Conservation (phyloP, 2,888 invertebrate species). For the Arge pagana region DNA sequence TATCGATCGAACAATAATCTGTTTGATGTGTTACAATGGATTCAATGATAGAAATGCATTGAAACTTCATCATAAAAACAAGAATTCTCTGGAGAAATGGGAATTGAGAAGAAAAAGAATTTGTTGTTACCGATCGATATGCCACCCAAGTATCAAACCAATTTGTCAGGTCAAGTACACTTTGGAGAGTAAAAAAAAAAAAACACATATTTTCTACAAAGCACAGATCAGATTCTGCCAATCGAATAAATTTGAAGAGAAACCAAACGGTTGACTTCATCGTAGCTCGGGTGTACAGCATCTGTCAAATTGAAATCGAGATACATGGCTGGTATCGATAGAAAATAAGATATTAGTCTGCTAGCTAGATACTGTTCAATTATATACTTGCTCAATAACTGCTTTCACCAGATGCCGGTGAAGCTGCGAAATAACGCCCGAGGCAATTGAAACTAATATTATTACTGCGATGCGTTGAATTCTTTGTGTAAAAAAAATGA, state of each 20-base stretch:
- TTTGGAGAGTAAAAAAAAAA: slow-evolving; percentile 20
- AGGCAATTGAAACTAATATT: slow-evolving; percentile 9
- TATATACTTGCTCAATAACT: slow-evolving; percentile 18
- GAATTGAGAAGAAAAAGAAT: slow-evolving; percentile 15
- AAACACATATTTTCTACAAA: slow-evolving; percentile 37
- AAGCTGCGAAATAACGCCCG: slow-evolving; percentile 8
- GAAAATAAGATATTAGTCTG: slow-evolving; percentile 14
- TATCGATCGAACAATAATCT: slow-evolving; percentile 18
- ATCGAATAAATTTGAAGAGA: slow-evolving; percentile 50
- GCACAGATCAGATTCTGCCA: slow-evolving; percentile 53
- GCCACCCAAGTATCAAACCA: slow-evolving; percentile 29
- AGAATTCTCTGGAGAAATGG: slow-evolving; percentile 12
- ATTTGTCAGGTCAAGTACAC: slow-evolving; percentile 31
- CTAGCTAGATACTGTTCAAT: slow-evolving; percentile 9
- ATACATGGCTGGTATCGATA: neutral
- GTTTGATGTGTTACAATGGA: no score
- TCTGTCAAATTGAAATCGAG: no score
- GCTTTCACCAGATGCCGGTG: slow-evolving; percentile 13
- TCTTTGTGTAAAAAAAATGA: no score
- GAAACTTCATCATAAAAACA: slow-evolving; percentile 22
- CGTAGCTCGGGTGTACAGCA: no score
- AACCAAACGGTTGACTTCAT: no score
- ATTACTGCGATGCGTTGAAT: slow-evolving; percentile 5
- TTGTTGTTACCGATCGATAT: slow-evolving; percentile 23
- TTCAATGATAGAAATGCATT: no score